phyloP scores from a whole-genome alignment of 2,797 vertebrate species.

The Siniperca undulata region DNA sequence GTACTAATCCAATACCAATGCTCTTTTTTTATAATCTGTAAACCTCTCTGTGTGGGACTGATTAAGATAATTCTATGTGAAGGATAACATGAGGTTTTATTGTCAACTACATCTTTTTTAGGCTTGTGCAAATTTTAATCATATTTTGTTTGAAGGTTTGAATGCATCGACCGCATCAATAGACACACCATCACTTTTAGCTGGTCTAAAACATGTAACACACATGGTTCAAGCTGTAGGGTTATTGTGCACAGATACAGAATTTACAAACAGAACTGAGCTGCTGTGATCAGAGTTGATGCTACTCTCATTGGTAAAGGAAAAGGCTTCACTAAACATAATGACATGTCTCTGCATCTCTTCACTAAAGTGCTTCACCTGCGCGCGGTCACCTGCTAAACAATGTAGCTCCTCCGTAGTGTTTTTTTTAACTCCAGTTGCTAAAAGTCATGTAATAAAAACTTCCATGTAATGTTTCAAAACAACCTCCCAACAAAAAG shows the following conservation, averaged over 20 bases:
- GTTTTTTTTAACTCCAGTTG: neutral
- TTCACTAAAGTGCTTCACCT: neutral
- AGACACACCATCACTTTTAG: too few species aligned
- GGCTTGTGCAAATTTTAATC: neutral
- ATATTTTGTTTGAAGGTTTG: neutral
- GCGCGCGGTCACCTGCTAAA: too few species aligned
- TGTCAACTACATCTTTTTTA: neutral
- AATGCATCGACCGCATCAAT: neutral
- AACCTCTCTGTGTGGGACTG: conserved; percentile 14
- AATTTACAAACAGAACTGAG: neutral
- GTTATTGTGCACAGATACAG: conserved; percentile 20
- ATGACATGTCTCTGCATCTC: neutral
- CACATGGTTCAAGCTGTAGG: neutral
- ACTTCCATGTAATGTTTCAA: neutral
- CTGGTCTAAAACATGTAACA: neutral
- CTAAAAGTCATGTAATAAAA: too few species aligned
- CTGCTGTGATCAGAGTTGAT: neutral
- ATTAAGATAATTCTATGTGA: neutral
- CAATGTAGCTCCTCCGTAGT: too few species aligned
- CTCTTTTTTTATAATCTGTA: neutral
- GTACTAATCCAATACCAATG: neutral
- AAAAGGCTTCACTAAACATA: neutral
- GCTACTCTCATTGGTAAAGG: neutral
- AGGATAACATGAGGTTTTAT: neutral
- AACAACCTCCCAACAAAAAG: neutral